phyloP scores from a whole-genome alignment of 2,888 invertebrate genomes.

The Yponomeuta malinellus region DNA sequence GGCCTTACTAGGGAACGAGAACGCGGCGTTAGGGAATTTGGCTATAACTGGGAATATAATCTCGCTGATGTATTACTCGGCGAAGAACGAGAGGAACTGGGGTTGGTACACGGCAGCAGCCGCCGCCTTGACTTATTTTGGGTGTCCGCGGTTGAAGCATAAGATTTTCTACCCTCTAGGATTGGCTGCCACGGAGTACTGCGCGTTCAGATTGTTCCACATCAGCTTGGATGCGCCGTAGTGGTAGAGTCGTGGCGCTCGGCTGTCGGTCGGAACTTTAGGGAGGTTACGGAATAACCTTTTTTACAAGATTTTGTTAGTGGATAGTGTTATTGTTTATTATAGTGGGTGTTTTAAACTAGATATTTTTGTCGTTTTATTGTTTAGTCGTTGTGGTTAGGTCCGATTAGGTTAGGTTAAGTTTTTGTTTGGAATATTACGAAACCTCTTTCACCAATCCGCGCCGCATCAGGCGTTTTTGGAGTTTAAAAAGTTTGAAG shows the following conservation, averaged over 20 bases:
- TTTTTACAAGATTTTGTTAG: neutral
- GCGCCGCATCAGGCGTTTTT: no score
- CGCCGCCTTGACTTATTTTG: neutral
- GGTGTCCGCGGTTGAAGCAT: constrained; percentile 26
- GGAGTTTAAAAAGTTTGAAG: no score
- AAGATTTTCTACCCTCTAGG: constrained; percentile 49
- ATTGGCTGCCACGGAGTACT: constrained; percentile 51
- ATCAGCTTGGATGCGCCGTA: constrained; percentile 3
- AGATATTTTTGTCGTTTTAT: no score
- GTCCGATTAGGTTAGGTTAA: no score
- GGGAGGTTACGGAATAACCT: neutral
- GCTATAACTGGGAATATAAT: constrained; percentile 48
- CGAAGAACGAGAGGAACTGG: constrained; percentile 38
- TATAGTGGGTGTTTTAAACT: no score
- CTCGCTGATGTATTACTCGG: constrained; percentile 43
- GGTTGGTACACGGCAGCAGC: constrained; percentile 47
- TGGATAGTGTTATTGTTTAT: neutral
- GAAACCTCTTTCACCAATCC: no score
- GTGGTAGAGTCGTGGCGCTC: neutral
- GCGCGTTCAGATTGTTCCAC: constrained; percentile 44
- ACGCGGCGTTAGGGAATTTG: constrained; percentile 41
- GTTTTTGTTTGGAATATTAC: no score
- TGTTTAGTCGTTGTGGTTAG: no score
- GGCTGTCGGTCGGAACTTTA: neutral
- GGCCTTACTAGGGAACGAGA: constrained; percentile 43